A percentile compares a stretch with the other conserved stretches of the same genome.
Evolutionary conservation across 2,113 vertebrate species (phyloP).

Genomic region (Anarhynchus alexandrinus): DNA sequence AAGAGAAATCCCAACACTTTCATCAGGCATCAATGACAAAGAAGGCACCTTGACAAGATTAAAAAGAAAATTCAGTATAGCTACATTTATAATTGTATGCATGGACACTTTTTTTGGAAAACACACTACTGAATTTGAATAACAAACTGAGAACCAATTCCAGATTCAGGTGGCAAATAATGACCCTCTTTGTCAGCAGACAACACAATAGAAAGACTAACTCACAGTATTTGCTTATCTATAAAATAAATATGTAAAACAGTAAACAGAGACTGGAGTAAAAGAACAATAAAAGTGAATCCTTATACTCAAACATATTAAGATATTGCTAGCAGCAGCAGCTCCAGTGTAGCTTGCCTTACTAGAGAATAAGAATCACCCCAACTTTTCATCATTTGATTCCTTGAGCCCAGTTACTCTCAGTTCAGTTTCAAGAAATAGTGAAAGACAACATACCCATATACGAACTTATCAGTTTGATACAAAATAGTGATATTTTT

Average conservation of each 20-base stretch:
- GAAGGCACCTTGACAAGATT: not conserved
- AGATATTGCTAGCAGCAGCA: not conserved
- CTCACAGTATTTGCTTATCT: not conserved
- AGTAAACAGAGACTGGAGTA: not conserved
- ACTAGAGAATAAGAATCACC: not conserved
- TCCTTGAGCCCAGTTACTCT: not conserved
- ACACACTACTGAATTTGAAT: not conserved
- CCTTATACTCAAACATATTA: not conserved
- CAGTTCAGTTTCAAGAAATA: not conserved
- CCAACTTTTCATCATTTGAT: not conserved
- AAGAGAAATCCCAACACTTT: not conserved
- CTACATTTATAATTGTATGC: not conserved
- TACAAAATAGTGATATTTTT: not conserved
- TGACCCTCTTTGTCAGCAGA: not conserved
- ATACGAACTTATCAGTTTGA: not conserved
- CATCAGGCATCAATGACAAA: not conserved
- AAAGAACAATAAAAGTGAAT: not conserved
- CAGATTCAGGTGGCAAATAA: not conserved
- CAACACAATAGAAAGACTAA: not conserved
- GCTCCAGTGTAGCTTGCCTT: not conserved
- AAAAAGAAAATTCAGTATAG: not conserved
- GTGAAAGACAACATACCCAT: fast-evolving
- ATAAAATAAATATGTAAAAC: not conserved
- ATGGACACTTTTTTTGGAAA: not conserved
- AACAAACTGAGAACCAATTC: not conserved